Conservation (phyloP, 53 echinoderm and acorn worm species). For the Pentamera pediparva region DNA sequence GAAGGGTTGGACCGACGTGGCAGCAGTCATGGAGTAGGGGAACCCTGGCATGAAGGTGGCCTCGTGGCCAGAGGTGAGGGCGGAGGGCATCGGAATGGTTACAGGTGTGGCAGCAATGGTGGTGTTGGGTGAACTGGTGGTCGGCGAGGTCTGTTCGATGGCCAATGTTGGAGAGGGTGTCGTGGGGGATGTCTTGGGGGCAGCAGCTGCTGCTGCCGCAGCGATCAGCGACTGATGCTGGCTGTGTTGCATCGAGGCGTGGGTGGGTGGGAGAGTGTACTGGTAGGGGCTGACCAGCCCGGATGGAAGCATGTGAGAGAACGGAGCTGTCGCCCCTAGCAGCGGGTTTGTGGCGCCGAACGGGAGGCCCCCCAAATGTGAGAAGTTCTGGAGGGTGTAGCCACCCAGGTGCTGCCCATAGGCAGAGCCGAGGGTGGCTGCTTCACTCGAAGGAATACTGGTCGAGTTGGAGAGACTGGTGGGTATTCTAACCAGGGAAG, state of each 20-base stretch:
- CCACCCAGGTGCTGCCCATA: constrained; percentile 58
- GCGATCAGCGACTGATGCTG: constrained; percentile 34
- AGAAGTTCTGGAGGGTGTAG: constrained; percentile 59
- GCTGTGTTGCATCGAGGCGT: not conserved
- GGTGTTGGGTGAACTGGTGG: constrained; percentile 24
- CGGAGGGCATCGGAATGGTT: constrained; percentile 33
- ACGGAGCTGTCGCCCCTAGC: constrained; percentile 70
- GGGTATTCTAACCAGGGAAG: constrained; percentile 51
- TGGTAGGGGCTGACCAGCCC: constrained; percentile 87
- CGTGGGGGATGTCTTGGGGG: constrained; percentile 14
- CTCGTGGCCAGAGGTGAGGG: constrained; percentile 46
- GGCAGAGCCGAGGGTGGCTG: constrained; percentile 49
- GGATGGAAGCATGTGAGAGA: constrained; percentile 71
- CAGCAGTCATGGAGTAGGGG: constrained; percentile 43
- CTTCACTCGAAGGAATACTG: constrained; percentile 32
- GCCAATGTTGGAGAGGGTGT: constrained; percentile 48
- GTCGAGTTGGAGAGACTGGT: constrained; percentile 39
- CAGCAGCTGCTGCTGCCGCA: constrained; percentile 23
- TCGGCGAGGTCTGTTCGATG: constrained; percentile 18
- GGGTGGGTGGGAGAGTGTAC: constrained; percentile 22
- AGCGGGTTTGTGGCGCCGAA: constrained; percentile 68
- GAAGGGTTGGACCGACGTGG: constrained; percentile 7
- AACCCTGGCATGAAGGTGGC: constrained; percentile 46
- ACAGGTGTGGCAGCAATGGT: constrained; percentile 37
- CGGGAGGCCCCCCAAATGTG: constrained; percentile 49